Evolutionary conservation across 1,140 invertebrate species (phyloP).

Genomic region (Drosophila pachea): DNA sequence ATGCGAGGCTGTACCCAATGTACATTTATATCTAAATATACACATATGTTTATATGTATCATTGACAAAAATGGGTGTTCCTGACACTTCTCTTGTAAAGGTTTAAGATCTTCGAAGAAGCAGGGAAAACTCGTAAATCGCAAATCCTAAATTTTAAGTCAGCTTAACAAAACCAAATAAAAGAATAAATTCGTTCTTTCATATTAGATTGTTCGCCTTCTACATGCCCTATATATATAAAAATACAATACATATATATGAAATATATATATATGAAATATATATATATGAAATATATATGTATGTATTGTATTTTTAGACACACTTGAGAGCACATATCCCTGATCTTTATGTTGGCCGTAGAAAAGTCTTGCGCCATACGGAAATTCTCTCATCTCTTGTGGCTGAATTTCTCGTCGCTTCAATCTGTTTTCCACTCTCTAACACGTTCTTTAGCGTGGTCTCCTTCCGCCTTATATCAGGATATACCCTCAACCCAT

Average conservation of each 20-base stretch:
- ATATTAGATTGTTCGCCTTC: no score
- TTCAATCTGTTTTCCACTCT: no score
- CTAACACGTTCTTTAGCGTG: no score
- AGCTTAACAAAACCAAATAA: no score
- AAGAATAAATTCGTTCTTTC: no score
- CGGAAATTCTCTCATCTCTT: neutral
- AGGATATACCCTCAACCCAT: no score
- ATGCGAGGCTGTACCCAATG: slow-evolving; percentile 6
- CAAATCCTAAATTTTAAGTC: no score
- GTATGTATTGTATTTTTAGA: neutral
- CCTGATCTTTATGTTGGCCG: slow-evolving; percentile 7
- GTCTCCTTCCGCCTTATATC: no score
- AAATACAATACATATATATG: neutral
- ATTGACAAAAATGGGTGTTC: neutral
- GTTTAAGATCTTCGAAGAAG: no score
- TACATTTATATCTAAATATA: slow-evolving; percentile 1
- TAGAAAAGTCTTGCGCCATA: slow-evolving; percentile 8
- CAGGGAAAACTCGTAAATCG: no score
- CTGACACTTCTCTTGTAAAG: no score
- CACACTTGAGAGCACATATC: neutral
- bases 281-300: slow-evolving; percentile 4
- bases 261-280: slow-evolving; percentile 2
- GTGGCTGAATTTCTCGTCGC: neutral
- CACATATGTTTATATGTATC: neutral
- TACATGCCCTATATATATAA: no score